Evolutionary conservation across 2,113 vertebrate genomes (phyloP), one percentile per base, ranked within the genome.

Genomic region (Sterrhoptilus dennistouni): DNA sequence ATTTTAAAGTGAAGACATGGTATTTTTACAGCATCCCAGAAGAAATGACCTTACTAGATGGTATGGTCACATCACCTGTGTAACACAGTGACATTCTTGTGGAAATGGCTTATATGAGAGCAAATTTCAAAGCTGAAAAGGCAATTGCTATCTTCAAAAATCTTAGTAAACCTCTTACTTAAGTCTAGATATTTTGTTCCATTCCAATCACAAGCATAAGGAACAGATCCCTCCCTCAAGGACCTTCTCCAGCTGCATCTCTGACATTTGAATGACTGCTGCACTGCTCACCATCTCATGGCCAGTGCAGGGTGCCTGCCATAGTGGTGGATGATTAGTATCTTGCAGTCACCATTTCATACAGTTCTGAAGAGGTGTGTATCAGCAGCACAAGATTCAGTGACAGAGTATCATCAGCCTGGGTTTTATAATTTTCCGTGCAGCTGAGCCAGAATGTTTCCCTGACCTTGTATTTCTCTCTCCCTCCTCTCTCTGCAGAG

Each of bases 401-500:
- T 57, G 35, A 19, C 57, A 79, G 42, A 72, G n/a, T 44, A 52
- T 36, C 17, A 6, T 52, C 61, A 78, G 52, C 28, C 33, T 61
- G 52, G 8, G 15, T 77, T 93, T 96, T 87, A 71, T 54, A 91
- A 85, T 83, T 74, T 89, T 83, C 94, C 61, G 42, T 82, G 90
- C 49, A 70, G 78, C 42, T 89, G 82, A 97, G 52, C 50, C 69
- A 92, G 64, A 42, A 60, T 94, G 66, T 44, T 87, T 95, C 49
- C 28, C 53, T 94, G 95, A 96, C 95, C 96, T 97, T 97, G 95
- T 66, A 31, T 79, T 91, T 87, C 60, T 88, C 76, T 49, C 66
- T 90, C 65, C 9, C 54, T 93, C 15, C 57, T 90, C 38, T 90
- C 44, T 74, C 79, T 90, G 84, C 71, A 70, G 87, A 87, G 93